phyloP scores from a whole-genome alignment of 2,113 vertebrate genomes.

The Poeciliopsis occidentalis region DNA sequence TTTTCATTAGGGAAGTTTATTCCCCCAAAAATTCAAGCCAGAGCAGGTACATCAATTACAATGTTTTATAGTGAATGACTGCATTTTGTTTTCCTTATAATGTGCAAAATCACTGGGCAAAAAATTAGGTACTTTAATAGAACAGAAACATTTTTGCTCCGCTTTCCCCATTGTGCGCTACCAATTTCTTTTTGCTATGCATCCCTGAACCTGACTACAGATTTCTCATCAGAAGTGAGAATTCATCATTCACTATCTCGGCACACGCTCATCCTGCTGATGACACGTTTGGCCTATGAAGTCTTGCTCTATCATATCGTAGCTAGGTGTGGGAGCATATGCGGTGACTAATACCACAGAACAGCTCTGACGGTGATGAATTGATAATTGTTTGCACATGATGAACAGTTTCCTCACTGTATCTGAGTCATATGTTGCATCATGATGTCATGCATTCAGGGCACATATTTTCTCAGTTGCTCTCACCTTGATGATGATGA shows the following conservation, averaged over 20 bases:
- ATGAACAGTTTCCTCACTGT: slow-evolving; percentile 65
- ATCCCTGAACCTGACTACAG: background rate
- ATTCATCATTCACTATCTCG: slow-evolving; percentile 32
- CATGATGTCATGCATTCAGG: slow-evolving; percentile 56
- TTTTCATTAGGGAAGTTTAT: too few species aligned
- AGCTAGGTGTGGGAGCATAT: slow-evolving; percentile 64
- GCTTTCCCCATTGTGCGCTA: background rate
- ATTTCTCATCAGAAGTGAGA: slow-evolving; percentile 32
- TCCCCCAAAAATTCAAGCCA: too few species aligned
- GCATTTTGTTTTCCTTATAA: background rate
- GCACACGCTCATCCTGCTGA: slow-evolving; percentile 27
- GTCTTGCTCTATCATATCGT: slow-evolving; percentile 51
- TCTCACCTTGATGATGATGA: slow-evolving; percentile 46
- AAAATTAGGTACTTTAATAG: background rate
- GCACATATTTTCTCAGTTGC: slow-evolving; percentile 39
- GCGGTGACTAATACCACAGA: slow-evolving; percentile 70
- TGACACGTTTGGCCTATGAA: slow-evolving; percentile 57
- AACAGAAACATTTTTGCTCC: background rate
- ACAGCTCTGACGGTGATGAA: slow-evolving; percentile 67
- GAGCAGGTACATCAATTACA: too few species aligned
- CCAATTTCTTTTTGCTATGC: background rate
- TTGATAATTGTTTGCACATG: slow-evolving; percentile 68
- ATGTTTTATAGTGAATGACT: background rate
- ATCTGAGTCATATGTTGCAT: slow-evolving; percentile 65
- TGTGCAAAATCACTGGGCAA: background rate